These are phyloP conservation scores for Illadopsis cleaveri DNA, from an alignment of 2,113 vertebrate species.

Conservation along the genomic window DNA sequence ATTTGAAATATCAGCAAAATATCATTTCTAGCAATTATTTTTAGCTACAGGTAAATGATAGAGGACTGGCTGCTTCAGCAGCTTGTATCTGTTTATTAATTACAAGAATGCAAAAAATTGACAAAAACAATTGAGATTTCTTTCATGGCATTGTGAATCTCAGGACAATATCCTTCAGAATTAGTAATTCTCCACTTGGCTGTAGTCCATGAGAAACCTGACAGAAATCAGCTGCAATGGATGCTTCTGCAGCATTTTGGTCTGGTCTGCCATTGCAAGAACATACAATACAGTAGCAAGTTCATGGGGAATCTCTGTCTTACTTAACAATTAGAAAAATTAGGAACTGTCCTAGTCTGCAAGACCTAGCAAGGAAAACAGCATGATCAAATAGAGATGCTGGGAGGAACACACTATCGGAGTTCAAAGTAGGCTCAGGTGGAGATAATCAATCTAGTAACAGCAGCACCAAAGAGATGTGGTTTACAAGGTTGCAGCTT, in stretches of 20 bases:
- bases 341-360: not conserved
- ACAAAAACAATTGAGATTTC: conserved; percentile 42
- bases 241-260: not conserved
- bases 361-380: not conserved
- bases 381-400: not conserved
- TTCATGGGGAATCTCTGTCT: not conserved
- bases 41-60: conserved; percentile 60
- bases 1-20: conserved; percentile 70
- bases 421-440: not conserved
- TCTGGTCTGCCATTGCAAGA: not conserved
- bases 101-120: not conserved
- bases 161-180: not conserved
- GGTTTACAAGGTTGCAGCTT: not conserved
- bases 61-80: conserved; percentile 46
- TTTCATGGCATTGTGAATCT: not conserved
- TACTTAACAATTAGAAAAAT: not conserved
- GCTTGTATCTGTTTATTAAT: conserved; percentile 39
- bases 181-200: not conserved
- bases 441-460: not conserved
- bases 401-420: not conserved
- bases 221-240: not conserved
- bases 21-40: conserved; percentile 67
- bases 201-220: not conserved
- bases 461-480: not conserved
- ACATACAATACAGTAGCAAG: not conserved